A percentile compares a stretch with the other conserved stretches of the same genome.
phyloP scores from a whole-genome alignment of 2,113 vertebrate species.

The Perca fluviatilis region DNA sequence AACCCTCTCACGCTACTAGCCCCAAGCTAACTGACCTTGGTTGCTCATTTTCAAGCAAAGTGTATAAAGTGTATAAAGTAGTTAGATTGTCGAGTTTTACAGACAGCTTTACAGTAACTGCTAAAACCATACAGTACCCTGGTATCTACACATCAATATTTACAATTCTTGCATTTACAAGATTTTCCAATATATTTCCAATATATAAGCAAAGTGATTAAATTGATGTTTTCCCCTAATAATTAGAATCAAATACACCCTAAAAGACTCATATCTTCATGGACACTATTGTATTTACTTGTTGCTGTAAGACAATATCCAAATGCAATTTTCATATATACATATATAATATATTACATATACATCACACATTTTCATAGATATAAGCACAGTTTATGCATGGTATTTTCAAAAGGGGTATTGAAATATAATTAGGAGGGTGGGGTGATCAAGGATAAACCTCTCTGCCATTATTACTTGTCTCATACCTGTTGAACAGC shows the following conservation, averaged over 20 bases:
- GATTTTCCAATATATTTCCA: background rate
- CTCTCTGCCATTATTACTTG: background rate
- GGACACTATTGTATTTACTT: background rate
- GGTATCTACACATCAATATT: background rate
- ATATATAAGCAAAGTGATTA: background rate
- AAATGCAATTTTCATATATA: background rate
- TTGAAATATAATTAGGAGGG: background rate
- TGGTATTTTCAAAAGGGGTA: background rate
- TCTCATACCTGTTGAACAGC: background rate
- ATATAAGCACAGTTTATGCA: background rate
- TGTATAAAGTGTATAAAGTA: constrained; percentile 23
- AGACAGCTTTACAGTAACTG: background rate
- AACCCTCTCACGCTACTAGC: constrained; percentile 24
- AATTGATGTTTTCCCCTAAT: background rate
- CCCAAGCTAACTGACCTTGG: constrained; percentile 49
- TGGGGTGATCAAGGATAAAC: background rate
- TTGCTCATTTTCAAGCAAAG: constrained; percentile 30
- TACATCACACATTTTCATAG: background rate
- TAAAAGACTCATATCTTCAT: background rate
- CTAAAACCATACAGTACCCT: background rate
- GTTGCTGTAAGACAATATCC: background rate
- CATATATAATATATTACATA: background rate
- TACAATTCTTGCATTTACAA: background rate
- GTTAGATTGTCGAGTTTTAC: background rate
- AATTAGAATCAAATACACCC: background rate